Evolutionary conservation across 2,888 invertebrate species (phyloP).

Genomic region (Nomada ruficornis): DNA sequence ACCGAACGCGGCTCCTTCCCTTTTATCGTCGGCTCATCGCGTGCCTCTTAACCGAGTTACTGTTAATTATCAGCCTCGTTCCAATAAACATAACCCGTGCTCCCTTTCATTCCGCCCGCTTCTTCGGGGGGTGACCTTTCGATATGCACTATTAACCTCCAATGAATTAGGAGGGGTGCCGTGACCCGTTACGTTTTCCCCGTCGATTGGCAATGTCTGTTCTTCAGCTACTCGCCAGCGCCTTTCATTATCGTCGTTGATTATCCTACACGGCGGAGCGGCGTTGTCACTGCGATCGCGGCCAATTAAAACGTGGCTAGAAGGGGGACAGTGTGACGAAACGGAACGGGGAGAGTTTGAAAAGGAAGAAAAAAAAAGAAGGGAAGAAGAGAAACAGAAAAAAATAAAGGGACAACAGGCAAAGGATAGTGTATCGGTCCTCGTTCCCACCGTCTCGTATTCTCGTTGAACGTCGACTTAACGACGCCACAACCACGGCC

Average conservation of each 20-base stretch:
- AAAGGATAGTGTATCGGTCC: conserved; percentile 49
- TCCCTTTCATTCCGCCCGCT: conserved; percentile 29
- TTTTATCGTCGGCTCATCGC: conserved; percentile 30
- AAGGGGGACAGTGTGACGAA: conserved; percentile 20
- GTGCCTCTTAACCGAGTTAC: conserved; percentile 52
- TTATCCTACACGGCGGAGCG: conserved; percentile 63
- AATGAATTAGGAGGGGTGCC: conserved; percentile 43
- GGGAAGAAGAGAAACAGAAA: background rate
- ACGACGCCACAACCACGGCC: conserved; percentile 68
- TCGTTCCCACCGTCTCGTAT: conserved; percentile 71
- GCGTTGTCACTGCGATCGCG: conserved; percentile 75
- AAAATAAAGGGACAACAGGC: conserved; percentile 14
- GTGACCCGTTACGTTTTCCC: conserved; percentile 52
- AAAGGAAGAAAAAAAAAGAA: background rate
- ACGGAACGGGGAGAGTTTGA: background rate
- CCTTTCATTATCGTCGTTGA: conserved; percentile 70
- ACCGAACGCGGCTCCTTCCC: conserved; percentile 50
- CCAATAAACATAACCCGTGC: conserved; percentile 20
- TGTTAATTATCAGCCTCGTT: conserved; percentile 58
- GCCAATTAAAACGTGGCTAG: conserved; percentile 78
- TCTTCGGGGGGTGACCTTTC: conserved; percentile 15
- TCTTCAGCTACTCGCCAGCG: conserved; percentile 5
- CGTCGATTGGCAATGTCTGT: conserved; percentile 26
- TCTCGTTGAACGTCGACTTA: conserved; percentile 71
- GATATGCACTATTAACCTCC: conserved; percentile 53